phyloP scores from a whole-genome alignment of 2,888 invertebrate genomes.

The Drosophila setosimentum region DNA sequence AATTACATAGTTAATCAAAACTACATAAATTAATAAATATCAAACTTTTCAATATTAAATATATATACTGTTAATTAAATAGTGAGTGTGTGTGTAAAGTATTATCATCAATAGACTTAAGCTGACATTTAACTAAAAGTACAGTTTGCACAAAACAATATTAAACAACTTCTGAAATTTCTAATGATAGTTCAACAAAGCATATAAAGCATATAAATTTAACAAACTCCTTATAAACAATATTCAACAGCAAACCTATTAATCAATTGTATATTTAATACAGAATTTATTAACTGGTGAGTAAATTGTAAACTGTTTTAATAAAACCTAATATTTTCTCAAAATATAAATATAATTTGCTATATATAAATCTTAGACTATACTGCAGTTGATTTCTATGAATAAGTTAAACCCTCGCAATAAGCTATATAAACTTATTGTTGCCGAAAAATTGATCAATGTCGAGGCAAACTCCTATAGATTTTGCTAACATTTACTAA shows the following conservation, averaged over 20 bases:
- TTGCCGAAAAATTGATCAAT: not conserved
- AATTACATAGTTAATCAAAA: not conserved
- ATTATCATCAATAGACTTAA: slow-evolving; percentile 3
- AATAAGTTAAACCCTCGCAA: not conserved
- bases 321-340: not conserved
- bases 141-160: slow-evolving; percentile 25
- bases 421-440: not conserved
- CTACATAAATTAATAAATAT: slow-evolving; percentile 7
- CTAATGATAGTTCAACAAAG: not conserved
- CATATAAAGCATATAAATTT: not conserved
- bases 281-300: not conserved
- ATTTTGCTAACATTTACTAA: not conserved
- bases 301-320: not conserved
- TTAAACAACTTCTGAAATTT: not conserved
- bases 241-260: not conserved
- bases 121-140: slow-evolving; percentile 1
- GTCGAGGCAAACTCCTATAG: rapidly evolving
- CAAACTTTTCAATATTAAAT: not conserved
- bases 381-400: not conserved
- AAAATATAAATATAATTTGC: not conserved
- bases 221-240: not conserved
- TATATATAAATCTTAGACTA: not conserved
- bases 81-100: not conserved
- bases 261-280: not conserved
- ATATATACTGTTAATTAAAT: not conserved